Conservation (phyloP, 2,797 vertebrate genomes). For the Morus bassanus region DNA sequence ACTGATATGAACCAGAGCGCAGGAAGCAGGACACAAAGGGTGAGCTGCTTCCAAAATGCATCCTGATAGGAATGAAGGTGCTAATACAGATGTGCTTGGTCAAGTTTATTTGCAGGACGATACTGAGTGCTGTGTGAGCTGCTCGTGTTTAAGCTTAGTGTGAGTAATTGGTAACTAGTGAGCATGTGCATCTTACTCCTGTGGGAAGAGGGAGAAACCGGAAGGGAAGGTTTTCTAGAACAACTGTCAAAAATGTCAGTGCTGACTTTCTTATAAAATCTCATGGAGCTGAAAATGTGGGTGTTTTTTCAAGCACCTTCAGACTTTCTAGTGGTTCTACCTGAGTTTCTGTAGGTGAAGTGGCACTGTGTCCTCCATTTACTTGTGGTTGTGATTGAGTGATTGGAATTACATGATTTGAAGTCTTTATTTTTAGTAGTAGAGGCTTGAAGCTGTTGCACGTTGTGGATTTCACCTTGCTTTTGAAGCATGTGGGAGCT, state of each 20-base stretch:
- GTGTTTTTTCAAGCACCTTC: background rate
- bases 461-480: background rate
- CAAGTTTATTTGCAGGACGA: background rate
- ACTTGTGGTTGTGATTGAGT: background rate
- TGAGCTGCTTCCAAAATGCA: background rate
- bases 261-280: background rate
- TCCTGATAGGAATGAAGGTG: background rate
- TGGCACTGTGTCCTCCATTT: background rate
- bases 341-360: background rate
- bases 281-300: background rate
- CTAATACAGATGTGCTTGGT: background rate
- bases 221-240: background rate
- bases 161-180: no score
- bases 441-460: background rate
- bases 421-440: background rate
- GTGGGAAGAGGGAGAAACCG: background rate
- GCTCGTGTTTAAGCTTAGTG: background rate
- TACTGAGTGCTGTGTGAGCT: background rate
- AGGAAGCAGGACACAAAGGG: background rate
- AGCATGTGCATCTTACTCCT: background rate
- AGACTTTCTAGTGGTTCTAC: background rate
- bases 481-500: background rate
- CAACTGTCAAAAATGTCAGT: background rate
- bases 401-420: rapidly evolving
- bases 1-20: background rate